A percentile compares a stretch with the other conserved stretches of the same genome.
Conservation (phyloP, 2,888 invertebrate genomes). For the Lapara coniferarum region DNA sequence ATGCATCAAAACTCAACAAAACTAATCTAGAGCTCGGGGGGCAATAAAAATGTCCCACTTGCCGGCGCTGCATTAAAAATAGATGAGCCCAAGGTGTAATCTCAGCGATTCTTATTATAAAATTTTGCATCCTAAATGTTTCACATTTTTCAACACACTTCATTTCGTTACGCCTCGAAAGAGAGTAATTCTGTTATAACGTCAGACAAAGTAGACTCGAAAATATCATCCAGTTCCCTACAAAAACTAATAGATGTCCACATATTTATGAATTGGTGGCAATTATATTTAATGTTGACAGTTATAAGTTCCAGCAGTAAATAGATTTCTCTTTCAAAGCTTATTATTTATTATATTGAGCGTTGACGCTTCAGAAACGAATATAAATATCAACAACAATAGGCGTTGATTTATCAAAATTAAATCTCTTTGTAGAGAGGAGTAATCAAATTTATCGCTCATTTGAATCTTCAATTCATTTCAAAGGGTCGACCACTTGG, state of each 20-base stretch:
- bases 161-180: slow-evolving; percentile 51
- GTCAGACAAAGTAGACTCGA: slow-evolving; percentile 59
- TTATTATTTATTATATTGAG: slow-evolving; percentile 44
- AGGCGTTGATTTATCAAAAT: slow-evolving; percentile 80
- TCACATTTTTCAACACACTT: slow-evolving; percentile 74
- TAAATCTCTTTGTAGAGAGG: slow-evolving; percentile 77
- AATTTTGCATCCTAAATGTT: slow-evolving; percentile 78
- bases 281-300: slow-evolving; percentile 37
- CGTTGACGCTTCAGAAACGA: slow-evolving; percentile 51
- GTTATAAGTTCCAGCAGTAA: slow-evolving; percentile 29
- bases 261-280: slow-evolving; percentile 34
- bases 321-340: slow-evolving; percentile 22
- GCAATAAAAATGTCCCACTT: slow-evolving; percentile 82
- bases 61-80: slow-evolving; percentile 74
- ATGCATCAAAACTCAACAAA: slow-evolving; percentile 83
- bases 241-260: slow-evolving; percentile 48
- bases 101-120: slow-evolving; percentile 79
- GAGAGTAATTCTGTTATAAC: slow-evolving; percentile 66
- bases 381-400: slow-evolving; percentile 74
- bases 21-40: slow-evolving; percentile 77
- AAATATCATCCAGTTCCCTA: slow-evolving; percentile 47
- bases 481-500: slow-evolving; percentile 58
- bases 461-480: slow-evolving; percentile 76
- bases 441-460: slow-evolving; percentile 81
- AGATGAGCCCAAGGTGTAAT: slow-evolving; percentile 80